These are phyloP conservation scores for Osedax fenrisi DNA, from an alignment of 2,888 invertebrate species.

Conservation along the genomic window DNA sequence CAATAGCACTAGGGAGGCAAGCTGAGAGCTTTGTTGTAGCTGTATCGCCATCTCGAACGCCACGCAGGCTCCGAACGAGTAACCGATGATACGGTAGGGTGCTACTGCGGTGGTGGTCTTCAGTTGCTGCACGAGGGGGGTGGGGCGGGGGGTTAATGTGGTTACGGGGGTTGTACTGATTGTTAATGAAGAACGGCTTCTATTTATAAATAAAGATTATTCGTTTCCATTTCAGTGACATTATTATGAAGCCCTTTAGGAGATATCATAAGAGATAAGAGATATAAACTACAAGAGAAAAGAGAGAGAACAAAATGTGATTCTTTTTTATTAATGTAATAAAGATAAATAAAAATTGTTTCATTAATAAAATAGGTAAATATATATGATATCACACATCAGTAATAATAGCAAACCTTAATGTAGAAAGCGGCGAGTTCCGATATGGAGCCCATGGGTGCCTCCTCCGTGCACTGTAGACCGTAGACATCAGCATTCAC, in stretches of 20 bases:
- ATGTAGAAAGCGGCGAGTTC: conserved; percentile 58
- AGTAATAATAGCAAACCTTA: conserved; percentile 44
- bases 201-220: not conserved
- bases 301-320: too few relatives aligned
- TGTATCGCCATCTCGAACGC: conserved; percentile 86
- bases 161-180: not conserved
- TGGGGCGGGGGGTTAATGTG: too few relatives aligned
- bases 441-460: conserved; percentile 63
- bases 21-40: conserved; percentile 50
- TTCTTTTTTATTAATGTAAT: not conserved
- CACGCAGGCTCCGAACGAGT: conserved; percentile 86
- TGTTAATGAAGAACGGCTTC: not conserved
- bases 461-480: conserved; percentile 70
- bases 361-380: not conserved
- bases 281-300: too few relatives aligned
- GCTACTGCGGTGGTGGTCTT: conserved; percentile 50
- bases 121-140: not conserved
- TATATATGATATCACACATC: too few relatives aligned
- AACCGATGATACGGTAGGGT: conserved; percentile 78
- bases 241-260: too few relatives aligned
- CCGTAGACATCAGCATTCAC: conserved; percentile 70
- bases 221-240: too few relatives aligned
- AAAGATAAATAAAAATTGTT: not conserved
- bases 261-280: too few relatives aligned
- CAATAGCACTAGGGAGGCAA: conserved; percentile 61